phyloP scores from a whole-genome alignment of 2,113 vertebrate genomes.

The Datnioides undecimradiatus region DNA sequence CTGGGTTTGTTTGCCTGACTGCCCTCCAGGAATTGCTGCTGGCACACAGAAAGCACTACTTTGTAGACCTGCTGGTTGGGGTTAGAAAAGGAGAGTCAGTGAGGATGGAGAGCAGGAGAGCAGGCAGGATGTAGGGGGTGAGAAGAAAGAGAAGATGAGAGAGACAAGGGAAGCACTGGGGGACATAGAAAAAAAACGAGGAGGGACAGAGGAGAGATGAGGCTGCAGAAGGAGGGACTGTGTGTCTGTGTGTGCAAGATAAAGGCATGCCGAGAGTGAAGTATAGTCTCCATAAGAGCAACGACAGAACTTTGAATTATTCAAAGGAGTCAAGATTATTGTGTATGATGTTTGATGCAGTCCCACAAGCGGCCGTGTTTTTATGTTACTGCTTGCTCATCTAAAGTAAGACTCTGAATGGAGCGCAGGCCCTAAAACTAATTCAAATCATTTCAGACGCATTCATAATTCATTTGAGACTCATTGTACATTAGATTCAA shows the following conservation, averaged over 20 bases:
- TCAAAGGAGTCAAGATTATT: slow-evolving; percentile 56
- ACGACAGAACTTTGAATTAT: slow-evolving; percentile 62
- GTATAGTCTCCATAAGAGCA: slow-evolving; percentile 44
- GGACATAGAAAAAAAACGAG: not conserved
- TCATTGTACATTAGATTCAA: slow-evolving; percentile 35
- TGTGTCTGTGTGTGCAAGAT: slow-evolving; percentile 43
- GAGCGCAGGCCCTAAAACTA: slow-evolving; percentile 3
- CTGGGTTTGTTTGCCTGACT: slow-evolving; percentile 79
- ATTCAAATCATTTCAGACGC: slow-evolving; percentile 49
- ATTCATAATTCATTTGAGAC: slow-evolving; percentile 53
- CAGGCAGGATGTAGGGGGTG: slow-evolving; percentile 1
- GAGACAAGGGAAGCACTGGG: not conserved
- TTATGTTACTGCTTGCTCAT: not conserved
- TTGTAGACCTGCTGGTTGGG: slow-evolving; percentile 68
- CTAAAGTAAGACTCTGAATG: slow-evolving; percentile 12
- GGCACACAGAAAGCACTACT: slow-evolving; percentile 67
- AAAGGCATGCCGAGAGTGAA: slow-evolving; percentile 26
- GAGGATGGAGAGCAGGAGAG: slow-evolving; percentile 4
- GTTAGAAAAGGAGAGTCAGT: slow-evolving; percentile 40
- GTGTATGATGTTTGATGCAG: slow-evolving; percentile 45
- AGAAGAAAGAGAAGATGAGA: slow-evolving; percentile 6
- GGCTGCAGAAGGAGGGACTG: slow-evolving; percentile 14
- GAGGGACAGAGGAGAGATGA: slow-evolving; percentile 19
- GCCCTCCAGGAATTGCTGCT: slow-evolving; percentile 82
- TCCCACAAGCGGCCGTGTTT: slow-evolving; percentile 5